These are phyloP conservation scores for Parus major DNA, from an alignment of 2,113 vertebrate species.

Conservation along the genomic window DNA sequence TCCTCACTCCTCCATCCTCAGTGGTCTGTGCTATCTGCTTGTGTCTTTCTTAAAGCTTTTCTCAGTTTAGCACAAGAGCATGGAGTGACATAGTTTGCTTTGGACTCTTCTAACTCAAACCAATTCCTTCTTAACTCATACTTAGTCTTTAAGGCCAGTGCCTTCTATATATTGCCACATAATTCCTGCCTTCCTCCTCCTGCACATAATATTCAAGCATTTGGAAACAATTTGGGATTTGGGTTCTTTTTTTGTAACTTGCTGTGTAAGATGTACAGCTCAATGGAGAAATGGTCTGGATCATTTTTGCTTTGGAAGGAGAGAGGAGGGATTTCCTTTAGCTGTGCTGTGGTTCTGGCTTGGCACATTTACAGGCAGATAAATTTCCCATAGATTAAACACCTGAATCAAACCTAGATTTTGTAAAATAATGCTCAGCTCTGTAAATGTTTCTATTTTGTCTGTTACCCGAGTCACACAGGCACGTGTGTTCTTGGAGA, in stretches of 20 bases:
- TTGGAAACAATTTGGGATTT: background rate
- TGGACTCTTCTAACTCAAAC: background rate
- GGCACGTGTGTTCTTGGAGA: background rate
- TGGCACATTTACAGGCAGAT: background rate
- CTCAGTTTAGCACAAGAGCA: background rate
- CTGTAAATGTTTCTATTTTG: background rate
- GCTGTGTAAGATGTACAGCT: background rate
- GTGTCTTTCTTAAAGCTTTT: background rate
- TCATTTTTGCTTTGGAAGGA: background rate
- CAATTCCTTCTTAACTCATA: background rate
- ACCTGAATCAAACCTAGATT: background rate
- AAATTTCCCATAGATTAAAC: background rate
- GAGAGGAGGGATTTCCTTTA: background rate
- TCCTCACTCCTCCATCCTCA: background rate
- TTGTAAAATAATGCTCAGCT: background rate
- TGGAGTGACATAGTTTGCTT: background rate
- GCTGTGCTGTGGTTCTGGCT: background rate
- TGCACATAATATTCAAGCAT: background rate
- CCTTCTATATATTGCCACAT: background rate
- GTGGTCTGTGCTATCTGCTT: background rate
- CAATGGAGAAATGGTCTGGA: background rate
- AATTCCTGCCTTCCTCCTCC: background rate
- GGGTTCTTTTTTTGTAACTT: background rate
- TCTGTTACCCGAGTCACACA: background rate
- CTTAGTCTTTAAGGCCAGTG: background rate